phyloP scores from a whole-genome alignment of 2,888 invertebrate genomes.

The Aethes cnicana region DNA sequence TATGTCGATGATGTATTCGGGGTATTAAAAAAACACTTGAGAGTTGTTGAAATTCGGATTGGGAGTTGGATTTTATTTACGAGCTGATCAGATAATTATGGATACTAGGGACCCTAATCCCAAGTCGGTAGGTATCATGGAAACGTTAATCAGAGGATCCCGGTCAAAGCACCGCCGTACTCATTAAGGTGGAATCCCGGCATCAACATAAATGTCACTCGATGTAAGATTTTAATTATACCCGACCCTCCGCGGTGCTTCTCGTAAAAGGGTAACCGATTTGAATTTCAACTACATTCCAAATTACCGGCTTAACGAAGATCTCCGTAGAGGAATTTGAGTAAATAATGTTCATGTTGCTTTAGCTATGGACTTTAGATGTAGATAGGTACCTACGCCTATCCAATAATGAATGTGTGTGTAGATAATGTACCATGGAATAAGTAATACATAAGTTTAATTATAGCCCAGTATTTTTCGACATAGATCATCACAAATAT shows the following conservation, averaged over 20 bases:
- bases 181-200: conserved; percentile 19
- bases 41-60: too few relatives aligned
- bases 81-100: too few relatives aligned
- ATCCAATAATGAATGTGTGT: too few relatives aligned
- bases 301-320: conserved; percentile 24
- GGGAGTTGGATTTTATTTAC: too few relatives aligned
- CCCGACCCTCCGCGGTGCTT: conserved; percentile 26
- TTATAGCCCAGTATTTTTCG: too few relatives aligned
- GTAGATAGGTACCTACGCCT: too few relatives aligned
- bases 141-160: conserved; percentile 3
- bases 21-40: too few relatives aligned
- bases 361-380: not conserved
- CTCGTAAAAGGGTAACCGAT: conserved; percentile 29
- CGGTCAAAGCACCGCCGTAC: conserved; percentile 22
- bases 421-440: too few relatives aligned
- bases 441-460: too few relatives aligned
- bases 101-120: too few relatives aligned
- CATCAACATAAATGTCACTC: conserved; percentile 29
- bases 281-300: conserved; percentile 29
- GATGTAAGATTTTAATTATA: conserved; percentile 31
- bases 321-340: conserved; percentile 22
- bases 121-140: not conserved
- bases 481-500: too few relatives aligned
- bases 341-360: conserved; percentile 19
- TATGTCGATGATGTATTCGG: too few relatives aligned